Conservation (phyloP, 2,888 invertebrate genomes). For the Desoria tigrina region DNA sequence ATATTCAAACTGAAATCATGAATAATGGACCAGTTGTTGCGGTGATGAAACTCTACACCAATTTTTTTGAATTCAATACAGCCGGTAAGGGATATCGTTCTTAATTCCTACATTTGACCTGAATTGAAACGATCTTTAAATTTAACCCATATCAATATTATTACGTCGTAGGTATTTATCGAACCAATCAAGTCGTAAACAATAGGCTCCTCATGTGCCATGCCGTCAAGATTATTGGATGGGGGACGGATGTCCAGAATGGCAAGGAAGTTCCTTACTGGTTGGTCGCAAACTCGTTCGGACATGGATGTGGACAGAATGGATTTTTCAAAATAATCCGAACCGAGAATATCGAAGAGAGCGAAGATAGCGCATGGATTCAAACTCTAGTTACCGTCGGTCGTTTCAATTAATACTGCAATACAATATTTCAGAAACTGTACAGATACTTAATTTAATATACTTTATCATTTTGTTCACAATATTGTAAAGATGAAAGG, state of each 20-base stretch:
- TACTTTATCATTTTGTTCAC: too few relatives aligned
- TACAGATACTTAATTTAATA: too few relatives aligned
- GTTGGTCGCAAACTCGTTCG: slow-evolving; percentile 92
- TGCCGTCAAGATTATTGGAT: slow-evolving; percentile 84
- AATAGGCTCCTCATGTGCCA: slow-evolving; percentile 81
- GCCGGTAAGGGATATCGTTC: slow-evolving; percentile 61
- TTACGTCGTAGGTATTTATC: not conserved
- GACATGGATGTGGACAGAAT: slow-evolving; percentile 85
- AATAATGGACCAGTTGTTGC: slow-evolving; percentile 85
- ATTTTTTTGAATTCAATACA: slow-evolving; percentile 76
- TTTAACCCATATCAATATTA: not conserved
- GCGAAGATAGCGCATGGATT: too few relatives aligned
- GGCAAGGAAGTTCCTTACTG: slow-evolving; percentile 75
- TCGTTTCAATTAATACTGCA: too few relatives aligned
- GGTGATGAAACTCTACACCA: slow-evolving; percentile 81
- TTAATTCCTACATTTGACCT: not conserved
- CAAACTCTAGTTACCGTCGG: too few relatives aligned
- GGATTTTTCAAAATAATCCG: slow-evolving; percentile 85
- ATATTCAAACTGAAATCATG: slow-evolving; percentile 70
- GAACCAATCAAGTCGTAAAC: slow-evolving; percentile 64
- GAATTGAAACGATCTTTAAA: not conserved
- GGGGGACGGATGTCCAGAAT: slow-evolving; percentile 68
- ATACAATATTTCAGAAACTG: too few relatives aligned
- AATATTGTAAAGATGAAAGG: too few relatives aligned
- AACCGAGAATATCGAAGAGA: slow-evolving; percentile 73